Conservation (phyloP, 1,140 invertebrate genomes). For the Nixonia krombeini region DNA sequence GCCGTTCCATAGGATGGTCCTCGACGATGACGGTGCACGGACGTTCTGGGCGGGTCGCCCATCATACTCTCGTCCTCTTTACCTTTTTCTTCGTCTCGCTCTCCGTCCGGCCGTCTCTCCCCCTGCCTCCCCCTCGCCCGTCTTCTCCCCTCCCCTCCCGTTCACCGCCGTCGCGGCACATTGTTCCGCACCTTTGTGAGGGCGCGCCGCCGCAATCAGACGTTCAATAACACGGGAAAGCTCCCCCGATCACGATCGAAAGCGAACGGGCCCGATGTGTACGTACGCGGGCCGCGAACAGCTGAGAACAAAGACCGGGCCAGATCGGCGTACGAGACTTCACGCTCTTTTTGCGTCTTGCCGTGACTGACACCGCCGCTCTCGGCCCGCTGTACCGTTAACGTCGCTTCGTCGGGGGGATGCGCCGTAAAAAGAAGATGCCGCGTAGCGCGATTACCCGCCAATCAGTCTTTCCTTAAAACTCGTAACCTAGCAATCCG, state of each 20-base stretch:
- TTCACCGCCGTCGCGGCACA: conserved; percentile 47
- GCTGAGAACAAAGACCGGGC: conserved; percentile 53
- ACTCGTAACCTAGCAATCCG: no score
- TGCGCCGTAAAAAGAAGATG: no score
- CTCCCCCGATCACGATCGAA: conserved; percentile 58
- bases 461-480: no score
- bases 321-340: conserved; percentile 9
- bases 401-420: no score
- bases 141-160: neutral
- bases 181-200: conserved; percentile 65
- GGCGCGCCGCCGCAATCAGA: conserved; percentile 54
- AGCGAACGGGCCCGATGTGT: conserved; percentile 49
- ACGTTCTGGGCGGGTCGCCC: conserved; percentile 68
- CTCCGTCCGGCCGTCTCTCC: conserved; percentile 3
- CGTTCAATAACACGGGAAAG: conserved; percentile 60
- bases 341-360: conserved; percentile 21
- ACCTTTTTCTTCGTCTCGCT: conserved; percentile 45
- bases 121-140: conserved; percentile 16
- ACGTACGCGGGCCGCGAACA: conserved; percentile 53
- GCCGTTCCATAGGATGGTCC: no score
- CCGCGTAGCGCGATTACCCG: no score
- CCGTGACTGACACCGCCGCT: no score
- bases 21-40: conserved; percentile 66
- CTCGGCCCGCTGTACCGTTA: no score
- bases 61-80: conserved; percentile 58